phyloP scores from a whole-genome alignment of 2,888 invertebrate genomes.

The Limenitis camilla region DNA sequence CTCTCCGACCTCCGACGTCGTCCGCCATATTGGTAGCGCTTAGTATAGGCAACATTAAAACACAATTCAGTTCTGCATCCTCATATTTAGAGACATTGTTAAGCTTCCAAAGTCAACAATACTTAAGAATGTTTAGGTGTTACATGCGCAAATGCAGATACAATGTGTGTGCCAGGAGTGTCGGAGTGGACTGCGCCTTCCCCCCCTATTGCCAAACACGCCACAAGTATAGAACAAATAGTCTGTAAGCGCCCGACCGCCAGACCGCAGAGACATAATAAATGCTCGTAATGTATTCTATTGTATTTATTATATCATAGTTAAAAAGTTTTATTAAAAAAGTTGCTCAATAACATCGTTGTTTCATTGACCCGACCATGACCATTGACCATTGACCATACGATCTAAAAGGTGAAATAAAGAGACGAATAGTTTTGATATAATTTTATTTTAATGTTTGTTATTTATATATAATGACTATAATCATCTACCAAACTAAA shows the following conservation, averaged over 20 bases:
- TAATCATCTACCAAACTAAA: constrained; percentile 73
- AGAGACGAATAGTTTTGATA: constrained; percentile 50
- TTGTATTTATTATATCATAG: constrained; percentile 67
- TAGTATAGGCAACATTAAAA: not conserved
- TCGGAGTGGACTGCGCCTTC: too few relatives aligned
- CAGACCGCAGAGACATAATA: constrained; percentile 56
- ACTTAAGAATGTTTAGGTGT: too few relatives aligned
- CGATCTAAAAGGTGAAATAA: not conserved
- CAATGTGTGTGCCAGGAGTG: too few relatives aligned
- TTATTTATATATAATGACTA: constrained; percentile 71
- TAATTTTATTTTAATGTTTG: constrained; percentile 65
- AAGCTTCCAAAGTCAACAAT: too few relatives aligned
- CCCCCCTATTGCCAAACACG: not conserved
- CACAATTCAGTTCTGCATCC: too few relatives aligned
- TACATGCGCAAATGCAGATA: too few relatives aligned
- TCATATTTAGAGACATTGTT: too few relatives aligned
- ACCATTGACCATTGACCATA: too few relatives aligned
- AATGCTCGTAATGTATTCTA: constrained; percentile 68
- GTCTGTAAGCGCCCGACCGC: constrained; percentile 28
- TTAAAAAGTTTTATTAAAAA: constrained; percentile 66
- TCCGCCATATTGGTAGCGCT: constrained; percentile 4
- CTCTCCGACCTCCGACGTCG: constrained; percentile 1
- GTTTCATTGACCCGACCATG: constrained; percentile 34
- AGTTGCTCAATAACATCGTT: constrained; percentile 58
- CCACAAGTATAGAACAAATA: not conserved